phyloP scores from a whole-genome alignment of 2,888 invertebrate species.

The Alentia gelatinosa region DNA sequence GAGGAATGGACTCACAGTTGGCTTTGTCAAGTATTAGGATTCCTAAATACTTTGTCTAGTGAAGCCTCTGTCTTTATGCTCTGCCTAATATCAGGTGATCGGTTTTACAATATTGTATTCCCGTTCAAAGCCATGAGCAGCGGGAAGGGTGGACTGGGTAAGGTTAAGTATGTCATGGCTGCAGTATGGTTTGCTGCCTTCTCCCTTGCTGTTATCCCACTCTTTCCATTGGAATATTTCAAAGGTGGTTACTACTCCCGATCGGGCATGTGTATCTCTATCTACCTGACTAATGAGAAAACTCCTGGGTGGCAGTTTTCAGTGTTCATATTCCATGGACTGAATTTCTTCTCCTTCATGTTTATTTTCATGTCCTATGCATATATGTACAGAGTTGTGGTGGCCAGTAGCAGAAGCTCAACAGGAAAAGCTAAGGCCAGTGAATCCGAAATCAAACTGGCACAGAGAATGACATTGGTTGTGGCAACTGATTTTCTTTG shows the following conservation, averaged over 20 bases:
- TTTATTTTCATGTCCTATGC: conserved; percentile 53
- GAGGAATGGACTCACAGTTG: conserved; percentile 66
- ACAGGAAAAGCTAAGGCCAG: conserved; percentile 2
- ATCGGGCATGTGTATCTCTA: conserved; percentile 51
- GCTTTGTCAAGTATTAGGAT: conserved; percentile 67
- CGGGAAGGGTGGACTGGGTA: not conserved
- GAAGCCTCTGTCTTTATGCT: conserved; percentile 53
- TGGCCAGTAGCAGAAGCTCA: not conserved
- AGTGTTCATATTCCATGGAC: conserved; percentile 35
- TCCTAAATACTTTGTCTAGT: conserved; percentile 76
- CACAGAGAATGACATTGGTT: conserved; percentile 24
- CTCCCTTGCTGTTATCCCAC: conserved; percentile 11
- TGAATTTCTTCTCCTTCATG: conserved; percentile 50
- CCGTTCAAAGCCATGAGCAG: conserved; percentile 74
- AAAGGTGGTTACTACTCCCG: conserved; percentile 45
- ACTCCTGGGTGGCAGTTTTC: conserved; percentile 49
- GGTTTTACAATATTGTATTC: conserved; percentile 51
- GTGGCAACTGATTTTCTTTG: conserved; percentile 53
- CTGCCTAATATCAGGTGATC: conserved; percentile 82
- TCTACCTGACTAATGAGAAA: conserved; percentile 49
- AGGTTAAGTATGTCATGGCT: not conserved
- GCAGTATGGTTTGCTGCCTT: not conserved
- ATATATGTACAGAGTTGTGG: conserved; percentile 36
- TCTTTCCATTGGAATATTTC: conserved; percentile 37
- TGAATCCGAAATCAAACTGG: conserved; percentile 36